Base-by-base conservation (phyloP, 2,888 invertebrate genomes). In the Polia nebulosa region DNA sequence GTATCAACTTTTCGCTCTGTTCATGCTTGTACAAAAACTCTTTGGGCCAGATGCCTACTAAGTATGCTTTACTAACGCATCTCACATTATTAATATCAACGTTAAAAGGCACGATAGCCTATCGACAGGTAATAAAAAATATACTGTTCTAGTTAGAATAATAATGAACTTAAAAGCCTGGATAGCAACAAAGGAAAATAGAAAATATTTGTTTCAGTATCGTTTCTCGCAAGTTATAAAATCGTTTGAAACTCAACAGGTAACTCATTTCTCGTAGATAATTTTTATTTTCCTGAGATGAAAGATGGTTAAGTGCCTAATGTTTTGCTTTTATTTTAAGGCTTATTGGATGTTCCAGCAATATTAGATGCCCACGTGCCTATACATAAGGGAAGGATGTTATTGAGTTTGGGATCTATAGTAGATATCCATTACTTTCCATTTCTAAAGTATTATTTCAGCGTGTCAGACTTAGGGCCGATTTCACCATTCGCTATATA, bases 271-370 rank as follows among this genome's bases (percentile, higher is more conserved):
- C 27, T 71, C 51, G 55, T 25, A n/a, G 41, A 51, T 65, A 71
- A 64, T 60, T 60, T 25, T 27, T 32, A 72, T 68, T 62, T 72
- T 15, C 34, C 41, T 13, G 65, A 20, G 36, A 75, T 57, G 72
- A 47, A 49, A 27, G 17, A 27, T 25, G 47, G 52, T 39, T 53
- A 25, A 25, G 49, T 45, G 36, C 15, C 9, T 70, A 7, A 13
- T 13, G 9, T 64, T 57, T 59, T 51, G 20, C n/a, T 63, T 76
- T 59, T 70, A 45, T 45, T 44, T 27, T 53, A 17, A 45, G 22
- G n/a, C 8, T 58, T 64, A 64, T 58, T 57, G 15, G 27, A 56
- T 20, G 13, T 20, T 51, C 20, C 25, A 27, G 22, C 3, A 25
- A 22, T 52, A 52, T 65, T 22, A 22, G 5, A n/a, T 49, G 15